These are phyloP conservation scores for Sander lucioperca DNA, from an alignment of 2,113 vertebrate genomes.

Conservation along the genomic window DNA sequence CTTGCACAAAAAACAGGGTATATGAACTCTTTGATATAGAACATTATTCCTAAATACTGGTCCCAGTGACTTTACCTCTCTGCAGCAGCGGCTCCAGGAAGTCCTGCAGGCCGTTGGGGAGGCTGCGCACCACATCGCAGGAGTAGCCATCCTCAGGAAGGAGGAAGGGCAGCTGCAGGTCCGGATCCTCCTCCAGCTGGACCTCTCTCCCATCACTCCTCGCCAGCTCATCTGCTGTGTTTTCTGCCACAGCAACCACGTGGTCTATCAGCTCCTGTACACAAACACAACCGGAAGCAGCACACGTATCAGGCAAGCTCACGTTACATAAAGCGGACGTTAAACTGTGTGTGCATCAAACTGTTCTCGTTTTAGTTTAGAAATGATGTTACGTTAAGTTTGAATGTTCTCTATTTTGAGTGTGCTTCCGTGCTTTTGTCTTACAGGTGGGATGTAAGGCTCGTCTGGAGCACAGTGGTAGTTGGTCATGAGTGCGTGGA, in stretches of 20 bases:
- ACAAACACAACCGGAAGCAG: background rate
- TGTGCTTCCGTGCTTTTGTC: constrained; percentile 31
- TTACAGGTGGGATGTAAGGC: constrained; percentile 95
- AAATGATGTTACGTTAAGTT: background rate
- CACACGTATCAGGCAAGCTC: background rate
- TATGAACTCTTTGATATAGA: background rate
- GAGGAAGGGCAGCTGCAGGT: constrained; percentile 98
- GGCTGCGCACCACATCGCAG: constrained; percentile 95
- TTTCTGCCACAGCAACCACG: constrained; percentile 95
- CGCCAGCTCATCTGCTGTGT: constrained; percentile 96
- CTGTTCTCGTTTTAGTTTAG: no score
- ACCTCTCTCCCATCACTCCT: constrained; percentile 96
- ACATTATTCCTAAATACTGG: background rate
- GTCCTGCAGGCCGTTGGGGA: constrained; percentile 96
- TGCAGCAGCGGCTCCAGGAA: constrained; percentile 97
- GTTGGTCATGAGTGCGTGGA: constrained; percentile 94
- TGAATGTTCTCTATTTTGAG: background rate
- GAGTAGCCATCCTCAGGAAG: constrained; percentile 98
- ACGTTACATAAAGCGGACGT: no score
- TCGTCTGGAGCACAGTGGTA: constrained; percentile 98
- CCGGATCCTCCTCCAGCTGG: constrained; percentile 96
- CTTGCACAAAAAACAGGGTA: background rate
- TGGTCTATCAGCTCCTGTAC: constrained; percentile 94
- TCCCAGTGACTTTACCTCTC: constrained; percentile 85
- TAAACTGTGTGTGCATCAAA: background rate